Conservation (phyloP, 2,113 vertebrate species). For the Rhinopomastus cyanomelas region DNA sequence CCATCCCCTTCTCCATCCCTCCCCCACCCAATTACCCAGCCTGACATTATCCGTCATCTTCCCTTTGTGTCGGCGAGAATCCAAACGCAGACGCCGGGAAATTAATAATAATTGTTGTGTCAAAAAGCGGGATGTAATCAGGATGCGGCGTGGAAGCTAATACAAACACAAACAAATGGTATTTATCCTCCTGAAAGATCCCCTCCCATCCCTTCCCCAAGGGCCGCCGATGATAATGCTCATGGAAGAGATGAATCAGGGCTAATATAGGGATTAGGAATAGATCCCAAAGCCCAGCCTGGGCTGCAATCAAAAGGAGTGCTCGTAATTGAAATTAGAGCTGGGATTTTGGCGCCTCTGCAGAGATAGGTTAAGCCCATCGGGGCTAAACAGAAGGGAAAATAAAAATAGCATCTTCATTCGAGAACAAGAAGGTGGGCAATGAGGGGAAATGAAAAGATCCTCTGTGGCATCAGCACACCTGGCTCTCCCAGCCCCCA, state of each 20-base stretch:
- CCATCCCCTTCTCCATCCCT: neutral
- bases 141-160: constrained; percentile 72
- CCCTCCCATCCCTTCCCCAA: constrained; percentile 47
- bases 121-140: constrained; percentile 73
- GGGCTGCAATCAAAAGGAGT: constrained; percentile 27
- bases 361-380: constrained; percentile 63
- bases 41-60: constrained; percentile 72
- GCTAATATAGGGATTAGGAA: constrained; percentile 73
- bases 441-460: neutral
- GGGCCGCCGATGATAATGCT: constrained; percentile 52
- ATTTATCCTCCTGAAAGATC: constrained; percentile 75
- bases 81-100: constrained; percentile 70
- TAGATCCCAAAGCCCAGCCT: constrained; percentile 56
- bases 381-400: constrained; percentile 50
- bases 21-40: constrained; percentile 71
- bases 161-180: constrained; percentile 80
- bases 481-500: neutral
- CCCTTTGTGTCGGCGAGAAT: constrained; percentile 71
- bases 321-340: constrained; percentile 76
- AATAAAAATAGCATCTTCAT: constrained; percentile 70
- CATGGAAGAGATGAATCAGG: constrained; percentile 71
- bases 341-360: constrained; percentile 67
- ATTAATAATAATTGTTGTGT: constrained; percentile 81
- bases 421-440: constrained; percentile 23
- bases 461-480: neutral